These are phyloP conservation scores for Drosophila neonasuta DNA, from an alignment of 2,888 invertebrate species.

Conservation along the genomic window DNA sequence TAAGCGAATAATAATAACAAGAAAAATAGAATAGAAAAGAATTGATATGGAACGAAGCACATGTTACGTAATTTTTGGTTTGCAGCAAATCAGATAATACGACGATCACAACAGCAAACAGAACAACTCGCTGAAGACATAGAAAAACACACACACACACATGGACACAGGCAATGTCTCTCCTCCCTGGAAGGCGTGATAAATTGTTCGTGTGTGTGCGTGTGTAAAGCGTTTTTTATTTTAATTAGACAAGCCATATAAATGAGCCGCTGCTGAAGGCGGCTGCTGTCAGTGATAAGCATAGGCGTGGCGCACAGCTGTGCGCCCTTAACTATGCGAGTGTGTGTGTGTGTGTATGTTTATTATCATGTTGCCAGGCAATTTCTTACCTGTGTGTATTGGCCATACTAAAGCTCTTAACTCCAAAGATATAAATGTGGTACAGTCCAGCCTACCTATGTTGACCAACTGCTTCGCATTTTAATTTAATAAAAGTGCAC, in stretches of 20 bases:
- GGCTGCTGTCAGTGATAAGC: conserved; percentile 52
- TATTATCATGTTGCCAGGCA: conserved; percentile 51
- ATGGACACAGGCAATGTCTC: background rate
- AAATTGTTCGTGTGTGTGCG: conserved; percentile 17
- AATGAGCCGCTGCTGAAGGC: conserved; percentile 19
- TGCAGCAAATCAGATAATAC: conserved; percentile 39
- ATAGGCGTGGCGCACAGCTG: conserved; percentile 54
- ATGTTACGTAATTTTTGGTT: conserved; percentile 51
- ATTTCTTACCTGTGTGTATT: conserved; percentile 38
- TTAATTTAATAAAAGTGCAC: too few relatives aligned
- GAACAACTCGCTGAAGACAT: conserved; percentile 7
- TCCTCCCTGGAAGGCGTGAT: background rate
- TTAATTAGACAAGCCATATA: conserved; percentile 40
- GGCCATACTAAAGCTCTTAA: conserved; percentile 37
- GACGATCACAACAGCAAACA: conserved; percentile 41
- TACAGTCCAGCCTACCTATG: conserved; percentile 21
- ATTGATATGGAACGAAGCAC: conserved; percentile 26
- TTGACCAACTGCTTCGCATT: background rate
- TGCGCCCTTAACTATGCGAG: conserved; percentile 6
- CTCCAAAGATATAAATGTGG: conserved; percentile 18
- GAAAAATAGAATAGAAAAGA: conserved; percentile 8
- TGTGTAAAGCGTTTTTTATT: conserved; percentile 19
- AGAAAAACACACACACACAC: conserved; percentile 7
- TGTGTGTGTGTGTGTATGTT: conserved; percentile 1
- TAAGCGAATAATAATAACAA: conserved; percentile 13